Base-by-base conservation (phyloP, 1,140 invertebrate species). In the Rhagoletis pomonella region DNA sequence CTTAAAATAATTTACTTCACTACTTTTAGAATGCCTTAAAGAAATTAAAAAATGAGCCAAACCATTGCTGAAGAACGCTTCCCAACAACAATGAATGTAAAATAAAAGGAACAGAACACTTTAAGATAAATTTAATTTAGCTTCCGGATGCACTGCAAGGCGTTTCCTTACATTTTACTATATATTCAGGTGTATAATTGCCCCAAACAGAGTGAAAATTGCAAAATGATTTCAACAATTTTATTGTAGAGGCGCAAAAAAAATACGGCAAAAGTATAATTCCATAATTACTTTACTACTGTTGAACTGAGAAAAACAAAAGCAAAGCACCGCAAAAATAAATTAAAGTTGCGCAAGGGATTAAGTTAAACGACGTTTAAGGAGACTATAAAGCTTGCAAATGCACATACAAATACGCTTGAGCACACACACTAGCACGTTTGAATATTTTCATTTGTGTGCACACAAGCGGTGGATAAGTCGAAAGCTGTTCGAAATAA, bases 201-300 rank as follows among this genome's bases (percentile, higher is more conserved):
- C 60, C 29, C 4, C 3, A 29, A 67, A 3, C 64, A 6, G 64
- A 29, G 64, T 42, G 29, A 67, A 39, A 19, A 67, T 39, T 19
- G n/a, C 64, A 29, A 67, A 67, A 67, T 67, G 64, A 67, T 67
- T 67, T 19, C 19, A 67, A 67, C 10, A 29, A 5, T 29, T 67
- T 39, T 67, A 29, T 39, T 39, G n/a, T 5, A 14, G 64, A 67
- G 17, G n/a, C 29, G 39, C n/a, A n/a, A 67, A 14, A 12, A 62
- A 62, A 62, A 62, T 4, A 14, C 12, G 17, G 60, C 12, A 62
- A 62, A 62, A 39, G 29, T 67, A 67, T 67, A 67, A 67, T 67
- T 67, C 39, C 64, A 67, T 67, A 67, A 67, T 67, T 67, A 67
- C 64, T 67, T 67, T 9, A 67, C 64, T 67, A 39, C 64, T 67